Conservation (phyloP, 2,113 vertebrate species). For the Silurus meridionalis region DNA sequence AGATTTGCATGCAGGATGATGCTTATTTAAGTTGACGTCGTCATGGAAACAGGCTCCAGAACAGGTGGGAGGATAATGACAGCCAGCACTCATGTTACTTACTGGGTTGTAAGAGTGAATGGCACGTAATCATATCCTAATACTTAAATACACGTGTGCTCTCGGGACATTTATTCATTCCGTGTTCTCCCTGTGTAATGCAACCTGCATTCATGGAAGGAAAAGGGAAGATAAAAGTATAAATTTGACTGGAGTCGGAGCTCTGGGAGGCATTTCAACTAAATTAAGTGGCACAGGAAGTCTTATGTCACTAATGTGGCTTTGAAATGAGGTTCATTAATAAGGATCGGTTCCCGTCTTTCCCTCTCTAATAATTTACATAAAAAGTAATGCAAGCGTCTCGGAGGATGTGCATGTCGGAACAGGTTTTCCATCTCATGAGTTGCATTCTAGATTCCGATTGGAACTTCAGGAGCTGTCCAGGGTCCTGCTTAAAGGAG, state of each 20-base stretch:
- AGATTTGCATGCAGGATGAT: not conserved
- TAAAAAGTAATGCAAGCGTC: not conserved
- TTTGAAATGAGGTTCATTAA: conserved; percentile 7
- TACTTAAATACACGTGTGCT: not conserved
- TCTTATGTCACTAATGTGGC: not conserved
- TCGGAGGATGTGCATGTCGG: not conserved
- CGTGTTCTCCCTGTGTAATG: not conserved
- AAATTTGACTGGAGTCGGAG: not conserved
- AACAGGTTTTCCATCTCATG: not conserved
- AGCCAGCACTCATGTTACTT: conserved; percentile 20
- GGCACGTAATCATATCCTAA: conserved; percentile 13
- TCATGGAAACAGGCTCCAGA: conserved; percentile 20
- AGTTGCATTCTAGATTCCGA: not conserved
- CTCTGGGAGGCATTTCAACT: conserved; percentile 1
- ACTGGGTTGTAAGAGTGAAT: not conserved
- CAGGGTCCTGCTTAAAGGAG: no score
- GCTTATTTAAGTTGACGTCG: conserved; percentile 2
- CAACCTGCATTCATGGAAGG: not conserved
- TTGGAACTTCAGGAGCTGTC: not conserved
- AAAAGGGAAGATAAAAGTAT: not conserved
- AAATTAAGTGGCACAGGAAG: conserved; percentile 20
- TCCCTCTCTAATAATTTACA: not conserved
- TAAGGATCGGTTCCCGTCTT: no score
- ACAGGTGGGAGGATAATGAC: conserved; percentile 6
- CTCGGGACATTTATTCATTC: not conserved